A percentile compares a stretch with the other conserved stretches of the same genome.
Conservation (phyloP, 2,797 vertebrate species). For the Sciurus carolinensis region DNA sequence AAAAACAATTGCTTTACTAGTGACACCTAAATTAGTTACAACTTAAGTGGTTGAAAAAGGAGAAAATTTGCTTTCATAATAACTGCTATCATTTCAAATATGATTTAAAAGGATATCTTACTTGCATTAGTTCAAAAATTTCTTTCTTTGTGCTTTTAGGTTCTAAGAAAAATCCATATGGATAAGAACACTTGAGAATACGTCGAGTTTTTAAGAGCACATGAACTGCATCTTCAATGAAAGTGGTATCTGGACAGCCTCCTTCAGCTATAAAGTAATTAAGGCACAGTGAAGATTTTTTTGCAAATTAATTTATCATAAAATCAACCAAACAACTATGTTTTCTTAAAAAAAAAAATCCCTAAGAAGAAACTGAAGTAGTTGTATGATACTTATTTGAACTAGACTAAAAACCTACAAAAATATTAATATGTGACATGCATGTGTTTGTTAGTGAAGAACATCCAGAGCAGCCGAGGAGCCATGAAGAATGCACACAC, state of each 20-base stretch:
- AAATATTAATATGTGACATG: background rate
- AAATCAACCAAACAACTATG: constrained; percentile 53
- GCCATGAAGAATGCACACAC: background rate
- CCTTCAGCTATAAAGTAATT: constrained; percentile 93
- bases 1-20: constrained; percentile 65
- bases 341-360: constrained; percentile 17
- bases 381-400: constrained; percentile 19
- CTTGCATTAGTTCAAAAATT: constrained; percentile 99
- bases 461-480: background rate
- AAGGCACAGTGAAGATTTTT: constrained; percentile 75
- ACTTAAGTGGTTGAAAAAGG: constrained; percentile 51
- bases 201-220: constrained; percentile 98
- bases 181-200: constrained; percentile 99
- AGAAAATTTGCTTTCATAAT: constrained; percentile 53
- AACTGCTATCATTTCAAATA: constrained; percentile 47
- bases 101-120: constrained; percentile 84
- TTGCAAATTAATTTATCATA: constrained; percentile 33
- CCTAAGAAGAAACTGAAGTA: constrained; percentile 15
- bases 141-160: constrained; percentile 99
- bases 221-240: constrained; percentile 99
- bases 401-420: background rate
- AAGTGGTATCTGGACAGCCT: constrained; percentile 98
- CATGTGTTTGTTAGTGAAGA: background rate
- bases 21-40: constrained; percentile 49
- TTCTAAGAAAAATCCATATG: constrained; percentile 99